phyloP scores from a whole-genome alignment of 2,113 vertebrate genomes.

The Sitta europaea region DNA sequence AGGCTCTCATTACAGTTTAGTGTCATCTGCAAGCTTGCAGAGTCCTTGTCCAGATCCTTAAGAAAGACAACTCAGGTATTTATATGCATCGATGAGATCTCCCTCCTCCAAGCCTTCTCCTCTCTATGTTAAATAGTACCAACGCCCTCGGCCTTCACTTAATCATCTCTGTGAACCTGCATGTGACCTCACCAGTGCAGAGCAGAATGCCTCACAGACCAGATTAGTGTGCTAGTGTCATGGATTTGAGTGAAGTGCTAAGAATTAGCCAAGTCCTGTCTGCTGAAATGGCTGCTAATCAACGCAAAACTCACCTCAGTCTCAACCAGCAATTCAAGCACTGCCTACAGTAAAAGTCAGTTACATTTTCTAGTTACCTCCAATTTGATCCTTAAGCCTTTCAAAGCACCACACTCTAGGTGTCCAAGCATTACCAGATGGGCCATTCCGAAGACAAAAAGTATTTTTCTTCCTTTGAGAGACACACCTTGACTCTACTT shows the following conservation, averaged over 20 bases:
- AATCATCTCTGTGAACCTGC: neutral
- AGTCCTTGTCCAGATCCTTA: neutral
- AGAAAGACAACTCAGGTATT: neutral
- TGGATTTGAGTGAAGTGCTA: neutral
- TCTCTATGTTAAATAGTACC: neutral
- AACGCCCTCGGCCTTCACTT: neutral
- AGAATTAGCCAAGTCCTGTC: neutral
- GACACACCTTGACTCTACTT: too few species aligned
- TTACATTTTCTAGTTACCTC: neutral
- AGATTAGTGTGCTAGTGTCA: neutral
- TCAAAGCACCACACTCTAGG: neutral
- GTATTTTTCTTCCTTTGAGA: neutral
- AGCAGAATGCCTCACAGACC: neutral
- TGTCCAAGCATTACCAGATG: neutral
- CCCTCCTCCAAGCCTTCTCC: neutral
- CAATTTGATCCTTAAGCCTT: neutral
- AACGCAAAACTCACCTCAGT: neutral
- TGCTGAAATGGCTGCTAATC: neutral
- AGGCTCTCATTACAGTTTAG: neutral
- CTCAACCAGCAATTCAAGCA: neutral
- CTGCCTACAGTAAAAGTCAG: neutral
- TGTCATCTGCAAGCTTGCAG: neutral
- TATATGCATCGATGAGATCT: accelerated
- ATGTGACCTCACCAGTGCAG: neutral
- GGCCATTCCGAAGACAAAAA: neutral